Base-by-base conservation (phyloP, 2,888 invertebrate species). In the Epinotia bilunana region DNA sequence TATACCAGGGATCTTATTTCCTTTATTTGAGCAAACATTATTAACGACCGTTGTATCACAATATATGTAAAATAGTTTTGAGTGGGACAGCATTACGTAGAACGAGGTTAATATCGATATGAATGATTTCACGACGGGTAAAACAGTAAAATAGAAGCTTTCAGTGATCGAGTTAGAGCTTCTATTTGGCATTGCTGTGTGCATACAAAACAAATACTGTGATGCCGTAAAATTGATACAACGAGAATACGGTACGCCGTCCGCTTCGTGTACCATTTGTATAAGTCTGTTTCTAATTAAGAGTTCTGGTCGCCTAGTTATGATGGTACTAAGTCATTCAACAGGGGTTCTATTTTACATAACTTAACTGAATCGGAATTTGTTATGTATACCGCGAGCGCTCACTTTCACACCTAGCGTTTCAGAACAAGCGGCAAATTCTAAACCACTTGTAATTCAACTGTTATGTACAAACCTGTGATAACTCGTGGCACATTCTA, bases 111-210 rank as follows among this genome's bases (percentile, higher is more conserved):
- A 28, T 53, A 65, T 53, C 65, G 28, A 18, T 12, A 6, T 53
- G 18, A 33, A 65, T 65, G 53, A 53, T 23, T 65, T 53, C 33
- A 28, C 53, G 65, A 65, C 53, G 6, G 65, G 53, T n/a, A 64
- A 64, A 65, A 53, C 33, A 46, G 6, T n/a, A 4, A 18, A 53
- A 55, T 28, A 18, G 53, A 53, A 65, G 65, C 28, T 65, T 60
- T 55, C n/a, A 46, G 28, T 28, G n/a, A 69, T 20, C 60, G 46
- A 69, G 12, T 58, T 23, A 69, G 4, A 69, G 23, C 58, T n/a
- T 20, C 43, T 23, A 46, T 16, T 60, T n/a, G 13, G 23, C 23
- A 39, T n/a, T 67, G 7, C 43, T 20, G 43, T 39, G 20, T 33
- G 55, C 55, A 67, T 20, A 39, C 13, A 67, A 33, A 39, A 18